A percentile compares a stretch with the other conserved stretches of the same genome.
Conservation (phyloP, 2,113 vertebrate species). For the Pithys albifrons region DNA sequence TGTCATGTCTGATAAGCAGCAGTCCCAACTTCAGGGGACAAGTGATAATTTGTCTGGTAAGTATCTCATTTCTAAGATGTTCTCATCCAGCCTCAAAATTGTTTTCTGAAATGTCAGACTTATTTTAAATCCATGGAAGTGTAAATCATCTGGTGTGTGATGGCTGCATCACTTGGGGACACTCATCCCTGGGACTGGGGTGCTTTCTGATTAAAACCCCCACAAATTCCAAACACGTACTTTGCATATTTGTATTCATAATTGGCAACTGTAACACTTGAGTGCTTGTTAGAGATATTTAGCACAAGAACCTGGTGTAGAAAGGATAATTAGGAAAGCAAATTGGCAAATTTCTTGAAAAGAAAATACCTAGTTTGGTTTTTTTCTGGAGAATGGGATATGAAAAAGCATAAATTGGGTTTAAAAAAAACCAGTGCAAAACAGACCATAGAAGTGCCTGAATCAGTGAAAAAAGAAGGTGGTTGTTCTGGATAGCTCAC, state of each 20-base stretch:
- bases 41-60: background rate
- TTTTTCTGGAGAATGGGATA: background rate
- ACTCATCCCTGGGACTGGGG: background rate
- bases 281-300: background rate
- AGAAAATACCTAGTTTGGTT: background rate
- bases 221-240: background rate
- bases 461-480: background rate
- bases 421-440: background rate
- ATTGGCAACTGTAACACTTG: background rate
- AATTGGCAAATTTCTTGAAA: background rate
- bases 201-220: background rate
- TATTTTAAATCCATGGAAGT: background rate
- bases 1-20: background rate
- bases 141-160: background rate
- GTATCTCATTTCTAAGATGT: background rate
- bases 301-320: background rate
- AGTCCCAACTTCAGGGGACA: background rate
- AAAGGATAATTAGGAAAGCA: background rate
- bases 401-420: background rate
- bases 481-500: background rate
- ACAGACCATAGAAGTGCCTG: background rate
- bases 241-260: background rate
- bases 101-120: background rate
- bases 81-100: background rate
- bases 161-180: background rate